phyloP scores from a whole-genome alignment of 2,113 vertebrate genomes.

The Dolichallabes microphthalmus region DNA sequence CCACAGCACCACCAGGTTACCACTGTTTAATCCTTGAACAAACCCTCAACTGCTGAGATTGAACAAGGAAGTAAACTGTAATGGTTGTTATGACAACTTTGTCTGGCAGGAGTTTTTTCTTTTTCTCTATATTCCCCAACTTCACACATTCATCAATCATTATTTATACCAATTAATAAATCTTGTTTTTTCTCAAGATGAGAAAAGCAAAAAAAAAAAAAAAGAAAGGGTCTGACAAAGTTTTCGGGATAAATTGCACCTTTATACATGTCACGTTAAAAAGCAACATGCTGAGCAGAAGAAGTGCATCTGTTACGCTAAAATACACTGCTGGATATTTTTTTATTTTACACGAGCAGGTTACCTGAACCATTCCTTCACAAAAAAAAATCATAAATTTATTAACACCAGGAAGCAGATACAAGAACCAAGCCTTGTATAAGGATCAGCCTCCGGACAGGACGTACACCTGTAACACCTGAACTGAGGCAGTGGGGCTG shows the following conservation, averaged over 20 bases:
- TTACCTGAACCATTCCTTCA: conserved; percentile 2
- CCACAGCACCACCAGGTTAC: no score
- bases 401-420: conserved; percentile 47
- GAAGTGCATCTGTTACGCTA: conserved; percentile 45
- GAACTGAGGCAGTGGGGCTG: neutral
- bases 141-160: no score
- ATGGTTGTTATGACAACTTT: neutral
- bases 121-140: no score
- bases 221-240: neutral
- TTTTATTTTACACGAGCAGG: conserved; percentile 27
- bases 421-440: conserved; percentile 15
- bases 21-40: no score
- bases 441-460: neutral
- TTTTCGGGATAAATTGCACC: conserved; percentile 55
- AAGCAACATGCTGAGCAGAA: conserved; percentile 66
- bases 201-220: neutral
- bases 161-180: neutral
- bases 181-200: no score
- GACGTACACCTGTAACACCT: neutral
- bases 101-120: neutral
- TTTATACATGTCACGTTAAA: conserved; percentile 64
- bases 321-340: conserved; percentile 57
- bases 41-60: no score
- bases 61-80: no score
- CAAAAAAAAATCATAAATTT: conserved; percentile 37